A percentile compares a stretch with the other conserved stretches of the same genome.
Evolutionary conservation across 2,888 invertebrate genomes (phyloP).

Genomic region (Pachymerium ferrugineum): DNA sequence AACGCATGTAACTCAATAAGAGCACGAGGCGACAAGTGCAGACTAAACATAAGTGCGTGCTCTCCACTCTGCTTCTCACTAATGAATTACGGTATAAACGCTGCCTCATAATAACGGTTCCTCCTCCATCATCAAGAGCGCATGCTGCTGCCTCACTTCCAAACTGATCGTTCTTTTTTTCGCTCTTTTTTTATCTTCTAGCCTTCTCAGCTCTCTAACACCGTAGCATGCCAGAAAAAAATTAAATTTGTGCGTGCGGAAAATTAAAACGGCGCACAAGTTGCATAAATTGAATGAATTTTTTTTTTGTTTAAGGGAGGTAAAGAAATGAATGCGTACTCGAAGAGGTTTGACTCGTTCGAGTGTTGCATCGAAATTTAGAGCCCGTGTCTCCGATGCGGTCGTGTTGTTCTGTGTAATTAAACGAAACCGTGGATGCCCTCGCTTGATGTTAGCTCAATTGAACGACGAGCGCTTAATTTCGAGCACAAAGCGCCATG

Average conservation of each 20-base stretch:
- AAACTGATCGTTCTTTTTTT: constrained; percentile 7
- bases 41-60: constrained; percentile 23
- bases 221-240: not conserved
- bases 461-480: constrained; percentile 30
- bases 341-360: constrained; percentile 15
- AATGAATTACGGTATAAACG: constrained; percentile 27
- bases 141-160: constrained; percentile 6
- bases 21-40: constrained; percentile 18
- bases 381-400: constrained; percentile 9
- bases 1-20: constrained; percentile 24
- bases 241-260: not conserved
- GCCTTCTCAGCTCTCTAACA: not conserved
- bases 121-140: constrained; percentile 14
- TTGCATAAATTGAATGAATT: too few species aligned
- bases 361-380: constrained; percentile 5
- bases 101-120: constrained; percentile 24
- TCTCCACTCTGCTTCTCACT: constrained; percentile 23
- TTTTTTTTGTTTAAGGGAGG: not conserved
- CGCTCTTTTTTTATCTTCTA: not conserved
- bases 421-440: constrained; percentile 23
- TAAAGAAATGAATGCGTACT: not conserved
- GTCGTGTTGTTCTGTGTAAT: constrained; percentile 24
- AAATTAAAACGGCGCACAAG: not conserved
- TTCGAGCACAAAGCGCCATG: constrained; percentile 25
- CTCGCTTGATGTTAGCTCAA: constrained; percentile 21